phyloP scores from a whole-genome alignment of 1,140 invertebrate genomes.

The Nasonia vitripennis region DNA sequence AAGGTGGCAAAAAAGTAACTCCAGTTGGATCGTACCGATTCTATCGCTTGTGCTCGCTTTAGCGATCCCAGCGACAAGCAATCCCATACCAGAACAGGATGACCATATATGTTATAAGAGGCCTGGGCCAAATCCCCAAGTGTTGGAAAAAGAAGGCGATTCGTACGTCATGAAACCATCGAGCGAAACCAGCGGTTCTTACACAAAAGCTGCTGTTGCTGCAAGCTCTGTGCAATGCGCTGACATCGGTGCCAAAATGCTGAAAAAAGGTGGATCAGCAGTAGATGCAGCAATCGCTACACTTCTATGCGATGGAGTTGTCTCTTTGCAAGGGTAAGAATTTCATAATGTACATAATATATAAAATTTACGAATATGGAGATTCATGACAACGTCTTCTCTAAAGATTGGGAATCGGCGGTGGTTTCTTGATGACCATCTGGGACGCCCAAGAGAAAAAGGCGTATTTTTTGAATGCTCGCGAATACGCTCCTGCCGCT shows the following conservation, averaged over 20 bases:
- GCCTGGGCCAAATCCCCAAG: background rate
- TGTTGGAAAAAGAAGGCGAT: background rate
- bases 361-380: background rate
- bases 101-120: too few species aligned
- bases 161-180: background rate
- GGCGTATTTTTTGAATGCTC: slow-evolving; percentile 77
- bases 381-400: background rate
- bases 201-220: slow-evolving; percentile 59
- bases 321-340: slow-evolving; percentile 80
- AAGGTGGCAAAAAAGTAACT: too few species aligned
- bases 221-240: slow-evolving; percentile 63
- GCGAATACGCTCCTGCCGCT: slow-evolving; percentile 80
- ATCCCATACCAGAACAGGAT: background rate
- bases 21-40: too few species aligned
- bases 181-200: background rate
- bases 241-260: slow-evolving; percentile 70
- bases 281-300: slow-evolving; percentile 88
- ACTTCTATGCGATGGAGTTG: slow-evolving; percentile 86
- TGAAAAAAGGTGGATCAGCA: slow-evolving; percentile 82
- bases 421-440: slow-evolving; percentile 85
- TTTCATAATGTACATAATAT: background rate
- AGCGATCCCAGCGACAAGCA: background rate
- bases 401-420: slow-evolving; percentile 84
- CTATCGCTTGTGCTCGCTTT: background rate
- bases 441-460: slow-evolving; percentile 77